These are phyloP conservation scores for Tholera decimalis DNA, from an alignment of 2,888 invertebrate genomes.

Conservation along the genomic window DNA sequence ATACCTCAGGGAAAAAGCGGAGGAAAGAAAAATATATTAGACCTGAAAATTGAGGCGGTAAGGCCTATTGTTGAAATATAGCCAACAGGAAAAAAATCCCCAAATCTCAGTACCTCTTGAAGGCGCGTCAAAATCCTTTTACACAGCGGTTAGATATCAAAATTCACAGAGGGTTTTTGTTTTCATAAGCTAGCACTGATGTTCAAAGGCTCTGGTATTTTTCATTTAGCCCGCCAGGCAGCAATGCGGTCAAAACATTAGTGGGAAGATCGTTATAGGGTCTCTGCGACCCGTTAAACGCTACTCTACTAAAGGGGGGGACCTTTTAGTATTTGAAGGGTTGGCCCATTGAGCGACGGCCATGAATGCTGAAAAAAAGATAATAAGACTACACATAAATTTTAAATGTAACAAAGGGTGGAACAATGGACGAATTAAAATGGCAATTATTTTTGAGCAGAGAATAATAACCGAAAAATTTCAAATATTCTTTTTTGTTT, in stretches of 20 bases:
- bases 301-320: slow-evolving; percentile 33
- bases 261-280: slow-evolving; percentile 61
- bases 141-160: slow-evolving; percentile 62
- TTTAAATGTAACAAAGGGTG: slow-evolving; percentile 45
- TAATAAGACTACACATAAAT: slow-evolving; percentile 54
- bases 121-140: slow-evolving; percentile 60
- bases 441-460: slow-evolving; percentile 35
- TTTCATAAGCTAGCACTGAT: slow-evolving; percentile 63
- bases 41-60: slow-evolving; percentile 20
- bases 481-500: slow-evolving; percentile 20
- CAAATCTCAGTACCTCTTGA: slow-evolving; percentile 58
- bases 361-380: slow-evolving; percentile 61
- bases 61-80: slow-evolving; percentile 34
- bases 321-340: slow-evolving; percentile 63
- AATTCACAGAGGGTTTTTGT: slow-evolving; percentile 61
- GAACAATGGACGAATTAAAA: slow-evolving; percentile 47
- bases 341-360: slow-evolving; percentile 57
- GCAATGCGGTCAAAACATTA: slow-evolving; percentile 67
- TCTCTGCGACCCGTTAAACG: slow-evolving; percentile 61
- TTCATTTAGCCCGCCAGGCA: slow-evolving; percentile 60
- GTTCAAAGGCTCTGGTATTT: slow-evolving; percentile 64
- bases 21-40: slow-evolving; percentile 20
- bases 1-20: slow-evolving; percentile 38
- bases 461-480: slow-evolving; percentile 18
- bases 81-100: slow-evolving; percentile 24